These are phyloP conservation scores for Ciona savignyi DNA, from an alignment of 23 tunicate species.

Conservation along the genomic window DNA sequence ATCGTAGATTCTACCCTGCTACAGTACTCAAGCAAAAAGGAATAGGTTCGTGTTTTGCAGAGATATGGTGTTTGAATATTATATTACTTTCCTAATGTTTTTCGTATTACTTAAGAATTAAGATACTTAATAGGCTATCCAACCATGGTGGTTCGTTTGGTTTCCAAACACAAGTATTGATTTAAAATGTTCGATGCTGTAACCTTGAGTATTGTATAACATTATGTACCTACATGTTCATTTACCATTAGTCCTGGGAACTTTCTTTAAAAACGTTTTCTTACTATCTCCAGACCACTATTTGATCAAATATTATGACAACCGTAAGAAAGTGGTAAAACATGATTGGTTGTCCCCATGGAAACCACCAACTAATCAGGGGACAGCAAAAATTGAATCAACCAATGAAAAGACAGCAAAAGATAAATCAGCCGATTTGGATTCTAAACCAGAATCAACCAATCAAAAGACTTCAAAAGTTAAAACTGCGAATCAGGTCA, in stretches of 20 bases:
- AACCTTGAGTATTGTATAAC: too few species aligned
- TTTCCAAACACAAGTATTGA: too few species aligned
- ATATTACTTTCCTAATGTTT: neutral
- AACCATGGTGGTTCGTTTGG: neutral
- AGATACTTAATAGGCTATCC: neutral
- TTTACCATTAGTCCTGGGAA: too few species aligned
- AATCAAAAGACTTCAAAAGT: neutral
- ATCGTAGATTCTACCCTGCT: slow-evolving; percentile 61
- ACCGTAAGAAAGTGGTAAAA: slow-evolving; percentile 50
- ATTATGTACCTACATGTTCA: too few species aligned
- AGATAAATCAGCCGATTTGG: neutral
- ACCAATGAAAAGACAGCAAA: neutral
- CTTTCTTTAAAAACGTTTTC: too few species aligned
- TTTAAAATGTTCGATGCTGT: too few species aligned
- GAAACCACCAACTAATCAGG: slow-evolving; percentile 27
- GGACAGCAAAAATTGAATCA: neutral
- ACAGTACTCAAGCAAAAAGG: slow-evolving; percentile 31
- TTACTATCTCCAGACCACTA: neutral
- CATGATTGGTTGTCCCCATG: slow-evolving; percentile 64
- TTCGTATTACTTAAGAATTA: too few species aligned
- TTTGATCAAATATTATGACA: slow-evolving; percentile 30
- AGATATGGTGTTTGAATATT: too few species aligned
- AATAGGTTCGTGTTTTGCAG: neutral
- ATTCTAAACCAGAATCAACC: neutral
- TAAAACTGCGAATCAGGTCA: neutral